Conservation (phyloP, 1,140 invertebrate genomes). For the Branchinecta lindahli region DNA sequence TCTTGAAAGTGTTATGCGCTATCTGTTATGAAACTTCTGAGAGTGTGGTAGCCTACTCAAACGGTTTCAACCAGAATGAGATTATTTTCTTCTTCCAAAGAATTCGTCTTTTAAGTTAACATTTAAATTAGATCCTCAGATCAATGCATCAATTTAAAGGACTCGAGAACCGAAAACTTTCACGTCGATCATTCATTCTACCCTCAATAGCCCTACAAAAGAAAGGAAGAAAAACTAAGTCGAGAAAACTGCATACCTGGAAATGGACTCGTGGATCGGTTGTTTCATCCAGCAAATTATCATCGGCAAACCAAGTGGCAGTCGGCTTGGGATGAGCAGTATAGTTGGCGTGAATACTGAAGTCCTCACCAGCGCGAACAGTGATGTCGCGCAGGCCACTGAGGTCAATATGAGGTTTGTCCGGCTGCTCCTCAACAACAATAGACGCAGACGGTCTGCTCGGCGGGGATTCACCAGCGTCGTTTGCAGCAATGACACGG, state of each 20-base stretch:
- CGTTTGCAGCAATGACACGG: conserved; percentile 87
- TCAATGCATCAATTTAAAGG: too few relatives aligned
- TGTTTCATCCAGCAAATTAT: conserved; percentile 51
- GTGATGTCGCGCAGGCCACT: conserved; percentile 84
- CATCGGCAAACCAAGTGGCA: conserved; percentile 77
- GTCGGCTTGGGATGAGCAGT: conserved; percentile 86
- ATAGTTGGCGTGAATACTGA: conserved; percentile 88
- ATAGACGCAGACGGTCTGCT: conserved; percentile 73
- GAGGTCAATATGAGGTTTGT: conserved; percentile 87
- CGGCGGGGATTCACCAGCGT: conserved; percentile 78
- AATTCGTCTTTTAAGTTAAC: too few relatives aligned
- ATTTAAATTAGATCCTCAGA: too few relatives aligned
- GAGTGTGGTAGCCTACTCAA: too few relatives aligned
- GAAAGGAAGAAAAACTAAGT: conserved; percentile 9
- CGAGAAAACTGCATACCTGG: conserved; percentile 33
- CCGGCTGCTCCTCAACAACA: conserved; percentile 82
- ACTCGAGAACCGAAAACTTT: too few relatives aligned
- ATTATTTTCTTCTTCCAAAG: too few relatives aligned
- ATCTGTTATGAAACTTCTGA: too few relatives aligned
- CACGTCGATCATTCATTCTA: too few relatives aligned
- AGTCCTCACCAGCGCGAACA: conserved; percentile 91
- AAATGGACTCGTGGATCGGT: conserved; percentile 58
- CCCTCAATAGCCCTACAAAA: too few relatives aligned
- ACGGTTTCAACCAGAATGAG: too few relatives aligned
- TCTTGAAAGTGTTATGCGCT: too few relatives aligned